Evolutionary conservation across 1,140 invertebrate genomes (phyloP), one percentile per base, ranked within the genome.

Genomic region (Dinothrombium tinctorium): DNA sequence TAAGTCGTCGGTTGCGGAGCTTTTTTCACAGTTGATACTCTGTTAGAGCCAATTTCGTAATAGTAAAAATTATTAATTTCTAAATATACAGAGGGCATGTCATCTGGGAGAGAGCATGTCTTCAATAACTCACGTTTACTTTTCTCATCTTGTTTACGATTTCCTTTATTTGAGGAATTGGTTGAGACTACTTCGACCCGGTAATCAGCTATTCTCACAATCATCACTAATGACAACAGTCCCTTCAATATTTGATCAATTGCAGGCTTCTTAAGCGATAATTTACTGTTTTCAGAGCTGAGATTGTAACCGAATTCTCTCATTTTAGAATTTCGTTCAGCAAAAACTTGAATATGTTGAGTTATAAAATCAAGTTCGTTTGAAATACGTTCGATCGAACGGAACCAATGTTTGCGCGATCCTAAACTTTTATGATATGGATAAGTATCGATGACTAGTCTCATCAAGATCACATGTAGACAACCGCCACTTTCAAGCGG

Each of bases 1-100:
- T 81, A 92, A 52, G 90, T 68, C 57, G 90, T 90, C 24, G 84
- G 77, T 35, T 81, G 71, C 15, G 89, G 89, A 41, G 90, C 83
- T 59, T 86, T 86, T 67, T 87, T 90, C 47, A 75, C 73, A 32
- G 80, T 71, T 53, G 86, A 82, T n/a, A 24, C 24, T n/a, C 37
- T 22, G 9, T 12, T 25, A 5, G 37, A 38, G 4, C 37, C 37
- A 25, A 7, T 17, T 35, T 81, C 83, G 9, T 87, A 84, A 64
- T 92, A 95, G 58, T 90, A 96, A 61, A 89, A 98, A 53, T 86
- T 82, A 2, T 84, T 89, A 50, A 90, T 82, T 55, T 96, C 90
- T 3, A 87, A 72, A 61, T 96, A 89, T 24, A 96, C 53, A 32
- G 86, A 72, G 28, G 78, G 76, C 44, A 83, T 74, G 54, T 90